phyloP scores from a whole-genome alignment of 2,797 vertebrate genomes.

The Esox lucius region DNA sequence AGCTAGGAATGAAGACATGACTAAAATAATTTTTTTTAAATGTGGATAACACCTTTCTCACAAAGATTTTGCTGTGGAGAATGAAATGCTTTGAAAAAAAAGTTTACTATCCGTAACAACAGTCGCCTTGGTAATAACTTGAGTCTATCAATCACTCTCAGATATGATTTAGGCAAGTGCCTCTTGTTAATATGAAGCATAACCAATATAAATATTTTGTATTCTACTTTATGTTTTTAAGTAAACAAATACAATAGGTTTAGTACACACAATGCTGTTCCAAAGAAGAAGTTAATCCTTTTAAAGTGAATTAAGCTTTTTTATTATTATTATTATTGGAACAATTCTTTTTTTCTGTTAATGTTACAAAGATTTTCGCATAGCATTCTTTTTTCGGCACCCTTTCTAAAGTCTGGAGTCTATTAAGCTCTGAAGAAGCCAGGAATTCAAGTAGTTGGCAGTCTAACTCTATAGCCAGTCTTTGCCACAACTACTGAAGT shows the following conservation, averaged over 20 bases:
- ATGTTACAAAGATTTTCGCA: conserved; percentile 35
- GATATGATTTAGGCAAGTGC: not conserved
- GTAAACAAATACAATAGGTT: not conserved
- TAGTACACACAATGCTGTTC: conserved; percentile 39
- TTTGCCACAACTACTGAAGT: conserved; percentile 51
- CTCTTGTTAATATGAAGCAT: not conserved
- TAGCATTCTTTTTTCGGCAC: not conserved
- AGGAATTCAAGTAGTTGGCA: conserved; percentile 57
- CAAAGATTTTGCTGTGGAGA: not conserved
- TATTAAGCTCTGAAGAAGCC: conserved; percentile 12
- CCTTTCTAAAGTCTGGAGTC: conserved; percentile 44
- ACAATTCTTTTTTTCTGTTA: conserved; percentile 51
- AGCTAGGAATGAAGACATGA: conserved; percentile 2
- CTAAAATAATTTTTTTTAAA: not conserved
- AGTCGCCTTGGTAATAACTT: not conserved
- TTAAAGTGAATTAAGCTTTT: conserved; percentile 54
- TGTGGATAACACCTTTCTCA: not conserved
- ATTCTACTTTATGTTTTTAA: not conserved
- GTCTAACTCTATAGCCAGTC: conserved; percentile 53
- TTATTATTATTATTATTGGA: conserved; percentile 22
- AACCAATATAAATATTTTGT: not conserved
- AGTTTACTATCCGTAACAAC: not conserved
- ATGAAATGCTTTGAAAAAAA: not conserved
- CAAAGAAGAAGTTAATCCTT: conserved; percentile 17
- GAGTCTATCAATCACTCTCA: not conserved